Percentiles rank a stretch among this genome's conserved stretches.
phyloP scores from a whole-genome alignment of 2,797 vertebrate genomes.

The Macropus fuliginosus region DNA sequence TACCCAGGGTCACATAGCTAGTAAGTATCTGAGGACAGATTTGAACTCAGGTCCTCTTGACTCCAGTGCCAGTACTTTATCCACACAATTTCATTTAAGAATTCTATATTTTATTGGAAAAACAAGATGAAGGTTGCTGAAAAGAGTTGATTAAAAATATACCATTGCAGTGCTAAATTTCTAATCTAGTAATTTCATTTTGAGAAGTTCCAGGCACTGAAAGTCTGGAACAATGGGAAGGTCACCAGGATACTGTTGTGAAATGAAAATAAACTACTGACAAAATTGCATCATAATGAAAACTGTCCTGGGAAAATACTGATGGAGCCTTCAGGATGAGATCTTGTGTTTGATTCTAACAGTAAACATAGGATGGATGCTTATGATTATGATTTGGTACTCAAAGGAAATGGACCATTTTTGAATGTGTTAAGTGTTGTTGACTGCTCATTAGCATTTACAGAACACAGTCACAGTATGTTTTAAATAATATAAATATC shows the following conservation, averaged over 20 bases:
- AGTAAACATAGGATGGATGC: slow-evolving; percentile 27
- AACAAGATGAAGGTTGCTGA: not conserved
- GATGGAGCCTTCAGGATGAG: slow-evolving; percentile 3
- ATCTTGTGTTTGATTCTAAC: not conserved
- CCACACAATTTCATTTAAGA: not conserved
- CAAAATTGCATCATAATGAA: slow-evolving; percentile 7
- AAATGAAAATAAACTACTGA: slow-evolving; percentile 27
- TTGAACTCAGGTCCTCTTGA: not conserved
- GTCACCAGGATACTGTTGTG: not conserved
- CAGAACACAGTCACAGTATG: slow-evolving; percentile 43
- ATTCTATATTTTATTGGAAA: not conserved
- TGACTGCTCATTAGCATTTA: not conserved
- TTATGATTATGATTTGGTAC: not conserved
- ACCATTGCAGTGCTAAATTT: slow-evolving; percentile 43
- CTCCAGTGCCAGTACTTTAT: not conserved
- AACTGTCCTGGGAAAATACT: slow-evolving; percentile 29
- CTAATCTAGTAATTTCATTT: slow-evolving; percentile 21
- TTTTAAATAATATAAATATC: slow-evolving; percentile 47
- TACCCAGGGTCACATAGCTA: not conserved
- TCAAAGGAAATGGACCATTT: slow-evolving; percentile 41
- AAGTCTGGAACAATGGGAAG: slow-evolving; percentile 20
- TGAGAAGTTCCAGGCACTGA: not conserved
- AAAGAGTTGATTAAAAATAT: slow-evolving; percentile 23
- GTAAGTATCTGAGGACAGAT: not conserved
- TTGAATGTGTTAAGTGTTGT: slow-evolving; percentile 14